Percentiles rank a stretch among this genome's conserved stretches.
Evolutionary conservation across 2,888 invertebrate genomes (phyloP).

Genomic region (Minunthozetes semirufus): DNA sequence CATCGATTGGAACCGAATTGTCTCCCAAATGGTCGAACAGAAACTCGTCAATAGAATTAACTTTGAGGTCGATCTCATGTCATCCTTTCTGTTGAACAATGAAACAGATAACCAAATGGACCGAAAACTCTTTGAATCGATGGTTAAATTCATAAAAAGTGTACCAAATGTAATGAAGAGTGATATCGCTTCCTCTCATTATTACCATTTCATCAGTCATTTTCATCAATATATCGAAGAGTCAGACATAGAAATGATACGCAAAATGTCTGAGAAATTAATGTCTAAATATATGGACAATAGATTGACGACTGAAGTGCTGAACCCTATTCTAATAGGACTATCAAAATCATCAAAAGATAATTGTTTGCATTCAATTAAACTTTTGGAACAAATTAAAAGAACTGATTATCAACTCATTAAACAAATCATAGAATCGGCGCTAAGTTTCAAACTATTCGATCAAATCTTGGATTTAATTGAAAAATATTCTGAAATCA

Average conservation of each 20-base stretch:
- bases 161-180: not conserved
- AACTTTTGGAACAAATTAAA: not conserved
- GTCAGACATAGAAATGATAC: conserved; percentile 13
- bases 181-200: conserved; percentile 29
- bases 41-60: conserved; percentile 2
- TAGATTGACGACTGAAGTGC: not conserved
- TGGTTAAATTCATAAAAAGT: not conserved
- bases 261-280: conserved; percentile 11
- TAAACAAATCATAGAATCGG: not conserved
- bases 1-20: conserved; percentile 28
- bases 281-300: not conserved
- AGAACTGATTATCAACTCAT: not conserved
- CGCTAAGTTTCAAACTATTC: conserved; percentile 1
- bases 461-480: not conserved
- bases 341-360: conserved; percentile 30
- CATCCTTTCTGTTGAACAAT: not conserved
- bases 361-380: conserved; percentile 17
- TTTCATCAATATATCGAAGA: not conserved
- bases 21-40: not conserved
- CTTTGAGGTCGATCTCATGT: conserved; percentile 28
- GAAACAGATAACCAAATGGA: conserved; percentile 20
- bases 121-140: conserved; percentile 4
- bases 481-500: conserved; percentile 4
- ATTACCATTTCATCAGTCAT: conserved; percentile 22
- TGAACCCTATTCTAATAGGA: not conserved